Percentiles rank a stretch among this genome's conserved stretches.
These are phyloP conservation scores for Hetaerina americana DNA, from an alignment of 1,140 invertebrate species.

Conservation along the genomic window DNA sequence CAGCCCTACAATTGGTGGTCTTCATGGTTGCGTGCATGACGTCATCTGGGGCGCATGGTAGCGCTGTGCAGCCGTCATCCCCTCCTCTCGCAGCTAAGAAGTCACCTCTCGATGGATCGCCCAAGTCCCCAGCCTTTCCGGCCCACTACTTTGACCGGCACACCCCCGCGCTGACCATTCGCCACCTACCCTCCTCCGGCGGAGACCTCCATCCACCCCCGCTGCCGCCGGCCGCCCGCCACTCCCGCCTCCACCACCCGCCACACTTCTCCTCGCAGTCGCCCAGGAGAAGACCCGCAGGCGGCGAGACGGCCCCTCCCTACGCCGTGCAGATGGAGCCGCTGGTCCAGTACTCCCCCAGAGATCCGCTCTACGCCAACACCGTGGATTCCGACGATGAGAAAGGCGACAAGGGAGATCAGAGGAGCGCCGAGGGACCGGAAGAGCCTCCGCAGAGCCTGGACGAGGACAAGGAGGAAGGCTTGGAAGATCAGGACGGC, in stretches of 20 bases:
- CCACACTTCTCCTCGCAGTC: not conserved
- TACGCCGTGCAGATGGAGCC: conserved; percentile 71
- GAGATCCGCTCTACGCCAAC: conserved; percentile 60
- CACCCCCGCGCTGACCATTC: not conserved
- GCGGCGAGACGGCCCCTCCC: conserved; percentile 33
- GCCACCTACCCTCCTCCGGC: not conserved
- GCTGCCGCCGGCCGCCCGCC: not conserved
- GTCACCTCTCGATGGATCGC: too few species aligned
- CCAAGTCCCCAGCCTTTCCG: not conserved
- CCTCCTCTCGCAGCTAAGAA: too few species aligned
- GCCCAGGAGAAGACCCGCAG: not conserved
- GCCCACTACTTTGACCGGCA: not conserved
- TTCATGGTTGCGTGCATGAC: too few species aligned
- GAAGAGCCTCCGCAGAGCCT: not conserved
- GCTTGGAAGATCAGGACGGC: not conserved
- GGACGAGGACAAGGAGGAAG: not conserved
- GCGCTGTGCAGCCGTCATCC: too few species aligned
- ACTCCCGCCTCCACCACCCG: not conserved
- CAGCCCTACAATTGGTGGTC: too few species aligned
- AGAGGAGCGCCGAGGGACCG: not conserved
- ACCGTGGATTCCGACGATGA: too few species aligned
- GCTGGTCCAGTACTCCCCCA: conserved; percentile 59
- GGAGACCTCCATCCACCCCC: not conserved
- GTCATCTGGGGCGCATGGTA: too few species aligned
- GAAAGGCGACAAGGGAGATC: not conserved